Evolutionary conservation across 2,113 vertebrate species (phyloP).

Genomic region (Paracanthobrama guichenoti): DNA sequence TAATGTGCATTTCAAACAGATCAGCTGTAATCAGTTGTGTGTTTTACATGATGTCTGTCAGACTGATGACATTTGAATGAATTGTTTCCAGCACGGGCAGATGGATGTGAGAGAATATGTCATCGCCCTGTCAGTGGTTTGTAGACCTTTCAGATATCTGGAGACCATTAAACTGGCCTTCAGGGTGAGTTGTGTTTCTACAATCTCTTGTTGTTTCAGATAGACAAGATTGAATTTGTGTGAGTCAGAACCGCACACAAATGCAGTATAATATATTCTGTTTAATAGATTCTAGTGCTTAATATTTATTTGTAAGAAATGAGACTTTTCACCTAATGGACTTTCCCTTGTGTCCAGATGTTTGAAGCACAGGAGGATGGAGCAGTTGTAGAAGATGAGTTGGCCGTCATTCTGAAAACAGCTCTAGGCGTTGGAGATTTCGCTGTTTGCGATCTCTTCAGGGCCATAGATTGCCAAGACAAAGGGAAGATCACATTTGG

Average conservation of each 20-base stretch:
- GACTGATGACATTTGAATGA: not conserved
- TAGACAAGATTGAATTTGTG: not conserved
- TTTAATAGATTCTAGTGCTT: not conserved
- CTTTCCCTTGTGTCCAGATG: slow-evolving; percentile 73
- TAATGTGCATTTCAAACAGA: not conserved
- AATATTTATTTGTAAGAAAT: not conserved
- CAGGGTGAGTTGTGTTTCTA: slow-evolving; percentile 71
- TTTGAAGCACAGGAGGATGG: slow-evolving; percentile 77
- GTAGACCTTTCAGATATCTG: slow-evolving; percentile 83
- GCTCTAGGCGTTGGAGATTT: slow-evolving; percentile 85
- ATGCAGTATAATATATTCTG: not conserved
- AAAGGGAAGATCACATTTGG: slow-evolving; percentile 80
- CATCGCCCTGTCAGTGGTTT: slow-evolving; percentile 85
- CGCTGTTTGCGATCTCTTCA: slow-evolving; percentile 76
- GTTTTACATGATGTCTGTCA: not conserved
- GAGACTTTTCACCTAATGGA: not conserved
- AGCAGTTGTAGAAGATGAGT: slow-evolving; percentile 72
- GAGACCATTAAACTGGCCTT: slow-evolving; percentile 91
- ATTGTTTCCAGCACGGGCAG: slow-evolving; percentile 72
- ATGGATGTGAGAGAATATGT: slow-evolving; percentile 87
- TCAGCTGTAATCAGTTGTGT: not conserved
- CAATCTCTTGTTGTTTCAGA: not conserved
- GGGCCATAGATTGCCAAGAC: slow-evolving; percentile 70
- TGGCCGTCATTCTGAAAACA: slow-evolving; percentile 82
- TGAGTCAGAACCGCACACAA: not conserved